Base-by-base conservation (phyloP, 2,888 invertebrate species). In the Penaeus monodon region DNA sequence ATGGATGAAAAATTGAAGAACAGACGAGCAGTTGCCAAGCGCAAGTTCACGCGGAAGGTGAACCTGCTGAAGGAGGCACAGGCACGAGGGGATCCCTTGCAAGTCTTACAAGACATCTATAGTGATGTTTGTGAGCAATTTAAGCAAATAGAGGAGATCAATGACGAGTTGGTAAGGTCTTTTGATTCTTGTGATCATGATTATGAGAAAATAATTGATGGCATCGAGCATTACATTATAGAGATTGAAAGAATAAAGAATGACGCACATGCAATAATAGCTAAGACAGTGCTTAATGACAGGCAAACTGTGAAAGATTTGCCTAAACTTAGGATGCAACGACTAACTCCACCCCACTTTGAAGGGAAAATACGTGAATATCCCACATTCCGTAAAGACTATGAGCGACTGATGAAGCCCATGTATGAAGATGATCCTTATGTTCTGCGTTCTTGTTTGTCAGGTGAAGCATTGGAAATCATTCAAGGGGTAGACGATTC, bases 321-420 rank as follows among this genome's bases (percentile, higher is more conserved):
- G 29, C 79, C 20, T 17, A 63, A 63, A 78, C 49, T 77, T 22
- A 64, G 64, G n/a, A 79, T 79, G 79, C 79, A 79, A 17, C 79
- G 79, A 64, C 64, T 79, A 27, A 63, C 79, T n/a, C 79, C 57
- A 57, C 79, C n/a, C n/a, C n/a, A n/a, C n/a, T n/a, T n/a, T n/a
- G n/a, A n/a, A n/a, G n/a, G n/a, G n/a, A n/a, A n/a, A 38, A 79
- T 79, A 27, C 79, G 64, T 63, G 79, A 79, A 27, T 79, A 79
- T 79, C n/a, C n/a, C n/a, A n/a, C n/a, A n/a, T n/a, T n/a, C n/a
- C n/a, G n/a, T n/a, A n/a, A n/a, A n/a, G n/a, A 79, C 44, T 77
- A 77, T 77, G 49, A 22, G 49, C 3, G 49, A 44, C 24, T 77
- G 12, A 77, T 44, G 38, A 44, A 79, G 29, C 64, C 79, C 17